Evolutionary conservation across 2,888 invertebrate species (phyloP), one percentile per base, ranked within the genome.

Genomic region (Tachina lurida): DNA sequence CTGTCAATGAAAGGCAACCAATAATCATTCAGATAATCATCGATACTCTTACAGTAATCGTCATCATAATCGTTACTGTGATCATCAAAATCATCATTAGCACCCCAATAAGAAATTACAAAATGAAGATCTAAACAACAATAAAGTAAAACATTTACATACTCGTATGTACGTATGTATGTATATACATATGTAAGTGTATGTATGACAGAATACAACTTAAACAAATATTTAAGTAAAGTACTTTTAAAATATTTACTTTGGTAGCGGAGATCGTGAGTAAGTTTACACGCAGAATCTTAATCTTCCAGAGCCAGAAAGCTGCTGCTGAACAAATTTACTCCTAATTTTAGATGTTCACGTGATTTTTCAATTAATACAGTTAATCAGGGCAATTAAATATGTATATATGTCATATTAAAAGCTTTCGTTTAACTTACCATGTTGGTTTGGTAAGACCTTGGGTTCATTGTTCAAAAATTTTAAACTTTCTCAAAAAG

Each of bases 41-140:
- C 87, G 81, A 85, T 86, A 84, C 88, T 86, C 88, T 88, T 81
- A 82, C 54, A 70, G 81, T 88, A 88, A 88, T 88, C 87, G 87
- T 84, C 87, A 87, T 87, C 73, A 80, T 86, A 91, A 91, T 91
- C 89, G 89, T 88, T 84, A 85, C 79, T 70, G 63, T 39, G 80
- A 71, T 86, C 86, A 88, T 88, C 87, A 87, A 88, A 88, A 87
- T 85, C 87, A 87, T 91, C 87, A 87, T 88, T 90, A 88, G 88
- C 91, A 90, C 89, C 82, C 19, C 13, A 90, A 60, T 54, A 45
- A 71, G 58, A 67, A 84, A 89, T 88, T 87, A 84, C 81, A 87
- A 79, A 87, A 86, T 75, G 79, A 76, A 67, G 17, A 31, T 65
- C 9, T 65, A 63, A 79, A 47, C 56, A 73, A 56, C 5, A 63